Base-by-base conservation (phyloP, 2,113 vertebrate genomes). In the Suricata suricatta region DNA sequence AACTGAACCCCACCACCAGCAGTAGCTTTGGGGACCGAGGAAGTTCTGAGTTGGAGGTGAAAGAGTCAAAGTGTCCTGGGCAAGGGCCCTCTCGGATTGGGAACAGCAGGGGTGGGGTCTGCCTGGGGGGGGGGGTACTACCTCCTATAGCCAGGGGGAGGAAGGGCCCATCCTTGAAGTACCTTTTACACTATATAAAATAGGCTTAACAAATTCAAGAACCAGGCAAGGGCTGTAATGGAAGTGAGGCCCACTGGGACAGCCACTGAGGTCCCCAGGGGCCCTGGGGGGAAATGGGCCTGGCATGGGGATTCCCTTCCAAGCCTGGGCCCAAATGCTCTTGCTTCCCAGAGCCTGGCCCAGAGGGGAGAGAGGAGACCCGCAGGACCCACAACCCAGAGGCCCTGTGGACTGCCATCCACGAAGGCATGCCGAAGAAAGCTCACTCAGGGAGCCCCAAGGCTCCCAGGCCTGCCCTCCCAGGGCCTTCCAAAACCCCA, bases 41-140 rank as follows among this genome's bases (percentile, higher is more conserved):
- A 88, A 63, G 64, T 86, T 68, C 90, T 83, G 52, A 94, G 60
- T 44, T 81, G 29, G 92, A 90, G 89, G 95, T 94, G 57, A 96
- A 92, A 90, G 57, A 14, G 47, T 66, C 1, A 1, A 41, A 83
- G 79, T 9, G 15, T 54, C 69, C n/a, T 47, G 57, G 38, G 17
- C 68, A 33, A 47, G 60, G 35, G 27, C 17, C 21, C 31, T 92
- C 54, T 79, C 68, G 54, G 41, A 50, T 0, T 94, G 93, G 47
- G 66, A 71, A 16, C 23, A 21, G 63, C 7, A 64, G 71, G 35
- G 12, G 6, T 16, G 44, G 77, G 38, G 54, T 47, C 31, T 47
- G 16, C 25, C 60, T 15, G 47, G 35, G 71, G 52, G 50, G 33
- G 12, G 44, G 15, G 38, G 77, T 33, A 14, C 41, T 64, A 7